These are phyloP conservation scores for Melieria crassipennis DNA, from an alignment of 2,888 invertebrate species.

Conservation along the genomic window DNA sequence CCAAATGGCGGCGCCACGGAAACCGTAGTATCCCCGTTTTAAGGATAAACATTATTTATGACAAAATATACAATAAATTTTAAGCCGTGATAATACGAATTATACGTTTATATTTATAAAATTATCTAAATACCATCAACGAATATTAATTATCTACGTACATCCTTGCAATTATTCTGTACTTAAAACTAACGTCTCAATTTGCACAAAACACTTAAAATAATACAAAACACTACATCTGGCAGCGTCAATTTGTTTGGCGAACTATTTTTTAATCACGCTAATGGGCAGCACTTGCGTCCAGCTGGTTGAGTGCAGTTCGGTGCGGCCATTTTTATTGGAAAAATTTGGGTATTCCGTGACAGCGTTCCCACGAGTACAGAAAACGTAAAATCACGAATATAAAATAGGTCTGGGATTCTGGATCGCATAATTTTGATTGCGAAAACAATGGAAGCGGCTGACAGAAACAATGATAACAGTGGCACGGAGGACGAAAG, in stretches of 20 bases:
- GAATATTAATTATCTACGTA: no score
- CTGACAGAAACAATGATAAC: not conserved
- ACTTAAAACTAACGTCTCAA: not conserved
- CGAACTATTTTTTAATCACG: not conserved
- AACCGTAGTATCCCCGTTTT: no score
- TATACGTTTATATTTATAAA: no score
- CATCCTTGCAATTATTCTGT: no score
- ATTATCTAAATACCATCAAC: no score
- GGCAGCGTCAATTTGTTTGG: not conserved
- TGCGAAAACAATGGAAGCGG: not conserved
- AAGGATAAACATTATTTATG: no score
- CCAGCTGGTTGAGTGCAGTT: not conserved
- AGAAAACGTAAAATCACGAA: conserved; percentile 22
- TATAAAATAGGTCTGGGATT: conserved; percentile 1
- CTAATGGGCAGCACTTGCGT: no score
- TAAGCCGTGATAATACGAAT: no score
- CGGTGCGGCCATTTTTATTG: conserved; percentile 7
- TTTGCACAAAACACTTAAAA: not conserved
- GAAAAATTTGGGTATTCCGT: conserved; percentile 9
- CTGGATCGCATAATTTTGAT: not conserved
- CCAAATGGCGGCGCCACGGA: no score
- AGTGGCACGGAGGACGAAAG: not conserved
- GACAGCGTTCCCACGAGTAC: not conserved
- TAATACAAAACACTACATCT: not conserved
- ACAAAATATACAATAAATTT: no score